phyloP scores from a whole-genome alignment of 1,140 invertebrate genomes.

The Cepaea nemoralis region DNA sequence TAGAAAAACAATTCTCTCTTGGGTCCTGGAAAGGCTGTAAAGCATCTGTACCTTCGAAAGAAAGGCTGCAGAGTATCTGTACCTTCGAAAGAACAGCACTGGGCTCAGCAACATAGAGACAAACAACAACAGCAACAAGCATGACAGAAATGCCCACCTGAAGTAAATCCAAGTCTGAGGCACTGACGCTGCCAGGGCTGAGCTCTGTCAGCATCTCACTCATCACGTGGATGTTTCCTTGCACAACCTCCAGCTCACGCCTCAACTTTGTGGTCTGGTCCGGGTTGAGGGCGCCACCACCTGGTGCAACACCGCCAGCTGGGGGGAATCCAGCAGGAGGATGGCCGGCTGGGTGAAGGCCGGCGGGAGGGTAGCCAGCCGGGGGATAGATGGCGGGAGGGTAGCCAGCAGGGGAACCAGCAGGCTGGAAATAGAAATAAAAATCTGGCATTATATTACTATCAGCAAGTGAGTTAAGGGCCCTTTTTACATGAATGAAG shows the following conservation, averaged over 20 bases:
- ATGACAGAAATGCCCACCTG: conserved; percentile 54
- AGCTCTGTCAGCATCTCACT: conserved; percentile 95
- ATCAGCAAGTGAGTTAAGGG: too few species aligned
- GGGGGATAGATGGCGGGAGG: not conserved
- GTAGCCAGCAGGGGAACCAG: too few species aligned
- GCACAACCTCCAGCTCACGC: conserved; percentile 91
- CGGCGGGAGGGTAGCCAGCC: not conserved
- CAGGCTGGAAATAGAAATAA: too few species aligned
- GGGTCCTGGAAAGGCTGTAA: too few species aligned
- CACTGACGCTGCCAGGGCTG: conserved; percentile 80
- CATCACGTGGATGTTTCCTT: conserved; percentile 93
- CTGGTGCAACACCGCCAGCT: not conserved
- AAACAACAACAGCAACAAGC: not conserved
- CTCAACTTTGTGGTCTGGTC: conserved; percentile 90
- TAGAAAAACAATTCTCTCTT: too few species aligned
- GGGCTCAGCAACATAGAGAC: not conserved
- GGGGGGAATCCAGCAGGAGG: conserved; percentile 1
- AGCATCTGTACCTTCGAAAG: too few species aligned
- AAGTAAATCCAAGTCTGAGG: conserved; percentile 81
- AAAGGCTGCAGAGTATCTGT: too few species aligned
- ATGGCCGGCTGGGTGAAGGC: not conserved
- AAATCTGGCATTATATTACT: too few species aligned
- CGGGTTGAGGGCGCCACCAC: conserved; percentile 39
- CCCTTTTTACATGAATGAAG: too few species aligned
- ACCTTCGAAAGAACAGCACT: too few species aligned